phyloP scores from a whole-genome alignment of 2,797 vertebrate species.

The Oreortyx pictus region DNA sequence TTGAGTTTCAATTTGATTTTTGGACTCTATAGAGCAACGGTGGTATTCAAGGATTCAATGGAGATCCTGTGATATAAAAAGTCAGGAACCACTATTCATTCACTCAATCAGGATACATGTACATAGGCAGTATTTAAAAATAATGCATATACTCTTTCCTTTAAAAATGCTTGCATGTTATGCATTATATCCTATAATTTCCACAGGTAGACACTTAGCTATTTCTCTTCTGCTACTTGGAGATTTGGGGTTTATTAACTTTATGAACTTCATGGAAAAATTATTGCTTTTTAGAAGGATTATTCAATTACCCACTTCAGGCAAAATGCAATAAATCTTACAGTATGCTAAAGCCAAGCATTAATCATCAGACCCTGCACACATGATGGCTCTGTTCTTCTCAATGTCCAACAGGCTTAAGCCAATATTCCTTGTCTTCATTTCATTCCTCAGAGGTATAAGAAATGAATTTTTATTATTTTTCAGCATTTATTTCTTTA shows the following conservation, averaged over 20 bases:
- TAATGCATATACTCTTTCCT: not conserved
- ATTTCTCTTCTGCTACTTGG: constrained; percentile 29
- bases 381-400: not conserved
- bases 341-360: constrained; percentile 34
- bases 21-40: not conserved
- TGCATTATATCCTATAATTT: not conserved
- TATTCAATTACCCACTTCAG: constrained; percentile 67
- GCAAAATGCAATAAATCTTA: constrained; percentile 62
- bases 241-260: constrained; percentile 59
- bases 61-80: not conserved
- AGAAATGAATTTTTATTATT: constrained; percentile 42
- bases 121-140: not conserved
- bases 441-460: constrained; percentile 8
- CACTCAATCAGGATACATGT: not conserved
- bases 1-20: not conserved
- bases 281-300: constrained; percentile 66
- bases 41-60: not conserved
- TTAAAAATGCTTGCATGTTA: not conserved
- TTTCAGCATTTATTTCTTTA: constrained; percentile 7
- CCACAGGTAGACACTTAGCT: constrained; percentile 1
- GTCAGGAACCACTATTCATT: not conserved
- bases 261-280: constrained; percentile 67
- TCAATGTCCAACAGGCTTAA: constrained; percentile 30
- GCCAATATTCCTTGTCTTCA: constrained; percentile 14
- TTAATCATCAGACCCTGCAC: constrained; percentile 47